Evolutionary conservation across 2,888 invertebrate species (phyloP).

Genomic region (Coremacera marginata): DNA sequence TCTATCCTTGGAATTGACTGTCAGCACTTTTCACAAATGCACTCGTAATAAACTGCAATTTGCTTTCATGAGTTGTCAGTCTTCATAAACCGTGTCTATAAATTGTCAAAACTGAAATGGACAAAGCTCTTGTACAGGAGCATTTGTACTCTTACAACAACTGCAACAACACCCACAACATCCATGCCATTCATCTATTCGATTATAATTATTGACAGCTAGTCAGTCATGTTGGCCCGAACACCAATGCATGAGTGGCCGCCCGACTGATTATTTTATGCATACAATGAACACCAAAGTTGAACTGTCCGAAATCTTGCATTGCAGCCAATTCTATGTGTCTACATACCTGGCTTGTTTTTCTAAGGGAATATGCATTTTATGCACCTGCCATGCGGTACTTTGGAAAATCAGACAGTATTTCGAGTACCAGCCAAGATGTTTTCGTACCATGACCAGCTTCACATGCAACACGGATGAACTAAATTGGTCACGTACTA

Average conservation of each 20-base stretch:
- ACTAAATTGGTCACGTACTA: too few relatives aligned
- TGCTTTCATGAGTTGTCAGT: slow-evolving; percentile 24
- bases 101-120: slow-evolving; percentile 29
- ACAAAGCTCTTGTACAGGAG: not conserved
- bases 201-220: slow-evolving; percentile 33
- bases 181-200: slow-evolving; percentile 10
- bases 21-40: not conserved
- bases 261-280: too few relatives aligned
- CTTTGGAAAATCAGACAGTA: too few relatives aligned
- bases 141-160: not conserved
- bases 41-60: slow-evolving; percentile 36
- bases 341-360: not conserved
- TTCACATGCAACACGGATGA: too few relatives aligned
- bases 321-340: not conserved
- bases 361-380: too few relatives aligned
- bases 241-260: not conserved
- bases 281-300: not conserved
- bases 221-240: not conserved
- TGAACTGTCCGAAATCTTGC: not conserved
- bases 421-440: too few relatives aligned
- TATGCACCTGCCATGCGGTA: too few relatives aligned
- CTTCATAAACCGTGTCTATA: slow-evolving; percentile 20
- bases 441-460: too few relatives aligned
- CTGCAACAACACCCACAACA: not conserved
- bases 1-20: not conserved